These are phyloP conservation scores for Pangasianodon hypophthalmus DNA, from an alignment of 2,113 vertebrate species.

Conservation along the genomic window DNA sequence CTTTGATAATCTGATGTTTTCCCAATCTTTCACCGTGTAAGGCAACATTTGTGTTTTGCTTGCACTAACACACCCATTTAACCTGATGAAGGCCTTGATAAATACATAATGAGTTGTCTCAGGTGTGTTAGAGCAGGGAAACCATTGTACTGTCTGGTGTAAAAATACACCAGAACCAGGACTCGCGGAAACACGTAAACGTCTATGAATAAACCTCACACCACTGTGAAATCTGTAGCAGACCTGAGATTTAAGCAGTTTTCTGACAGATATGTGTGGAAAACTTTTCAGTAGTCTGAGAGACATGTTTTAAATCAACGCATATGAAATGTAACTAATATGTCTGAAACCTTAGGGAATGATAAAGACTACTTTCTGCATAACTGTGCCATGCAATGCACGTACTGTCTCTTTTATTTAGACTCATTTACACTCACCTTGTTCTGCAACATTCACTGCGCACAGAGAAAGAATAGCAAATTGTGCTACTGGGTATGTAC, in stretches of 20 bases:
- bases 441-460: slow-evolving; percentile 15
- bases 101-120: background rate
- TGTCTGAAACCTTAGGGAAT: background rate
- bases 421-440: background rate
- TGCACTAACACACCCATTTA: background rate
- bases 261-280: background rate
- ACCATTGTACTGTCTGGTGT: background rate
- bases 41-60: background rate
- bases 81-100: background rate
- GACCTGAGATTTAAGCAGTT: background rate
- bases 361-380: background rate
- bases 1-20: background rate
- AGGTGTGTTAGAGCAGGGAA: background rate
- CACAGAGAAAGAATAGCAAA: background rate
- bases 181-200: background rate
- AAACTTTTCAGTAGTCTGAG: background rate
- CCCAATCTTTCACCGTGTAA: background rate
- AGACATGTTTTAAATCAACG: background rate
- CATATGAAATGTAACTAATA: no score
- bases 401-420: slow-evolving; percentile 1
- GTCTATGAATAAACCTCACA: background rate
- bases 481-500: background rate
- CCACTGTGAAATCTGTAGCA: background rate
- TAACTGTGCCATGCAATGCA: background rate
- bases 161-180: background rate